These are phyloP conservation scores for Ganaspis sp. DNA, from an alignment of 1,140 invertebrate genomes.

Conservation along the genomic window DNA sequence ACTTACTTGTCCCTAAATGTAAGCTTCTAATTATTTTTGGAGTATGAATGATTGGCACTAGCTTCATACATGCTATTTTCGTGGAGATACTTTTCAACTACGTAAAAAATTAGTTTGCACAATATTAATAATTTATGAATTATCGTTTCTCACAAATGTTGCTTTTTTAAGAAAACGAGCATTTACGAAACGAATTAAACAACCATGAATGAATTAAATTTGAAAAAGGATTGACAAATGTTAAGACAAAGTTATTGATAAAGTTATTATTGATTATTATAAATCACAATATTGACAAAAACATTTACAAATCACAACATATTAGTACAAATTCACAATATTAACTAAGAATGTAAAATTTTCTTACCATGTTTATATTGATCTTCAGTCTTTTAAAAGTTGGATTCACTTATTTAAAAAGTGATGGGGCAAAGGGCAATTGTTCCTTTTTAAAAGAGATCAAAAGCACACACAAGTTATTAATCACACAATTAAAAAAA, in stretches of 20 bases:
- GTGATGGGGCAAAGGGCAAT: background rate
- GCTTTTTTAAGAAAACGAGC: background rate
- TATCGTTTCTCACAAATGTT: no score
- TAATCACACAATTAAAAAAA: background rate
- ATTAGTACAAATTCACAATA: background rate
- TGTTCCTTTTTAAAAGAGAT: background rate
- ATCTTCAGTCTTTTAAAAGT: background rate
- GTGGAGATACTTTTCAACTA: conserved; percentile 41
- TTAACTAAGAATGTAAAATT: background rate
- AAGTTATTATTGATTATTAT: no score
- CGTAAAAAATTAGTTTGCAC: background rate
- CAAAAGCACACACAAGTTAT: background rate
- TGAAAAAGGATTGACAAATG: no score
- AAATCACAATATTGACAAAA: no score
- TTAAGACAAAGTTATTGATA: no score
- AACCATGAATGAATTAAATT: no score
- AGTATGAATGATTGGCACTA: background rate
- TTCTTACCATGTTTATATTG: background rate
- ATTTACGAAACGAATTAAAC: no score
- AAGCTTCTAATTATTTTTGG: conserved; percentile 40
- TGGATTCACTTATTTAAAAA: background rate
- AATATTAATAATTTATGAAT: background rate
- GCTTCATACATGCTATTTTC: conserved; percentile 34
- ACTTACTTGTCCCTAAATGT: conserved; percentile 45
- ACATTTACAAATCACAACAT: no score